Evolutionary conservation across 1,140 invertebrate genomes (phyloP).

Genomic region (Sycophaga agraensis): DNA sequence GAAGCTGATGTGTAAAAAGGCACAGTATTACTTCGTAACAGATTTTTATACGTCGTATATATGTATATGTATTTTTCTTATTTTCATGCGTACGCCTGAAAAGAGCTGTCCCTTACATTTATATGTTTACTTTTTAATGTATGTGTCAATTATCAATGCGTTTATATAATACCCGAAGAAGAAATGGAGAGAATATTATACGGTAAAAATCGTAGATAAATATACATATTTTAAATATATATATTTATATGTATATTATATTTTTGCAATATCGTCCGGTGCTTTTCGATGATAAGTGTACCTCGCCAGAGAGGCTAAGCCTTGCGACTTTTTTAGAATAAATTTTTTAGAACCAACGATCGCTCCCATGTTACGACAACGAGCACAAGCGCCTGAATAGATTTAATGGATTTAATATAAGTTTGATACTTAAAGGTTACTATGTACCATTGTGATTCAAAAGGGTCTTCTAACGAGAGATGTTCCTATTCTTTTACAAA

Average conservation of each 20-base stretch:
- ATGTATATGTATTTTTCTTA: not conserved
- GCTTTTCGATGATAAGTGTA: conserved; percentile 15
- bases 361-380: conserved; percentile 12
- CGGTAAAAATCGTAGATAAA: not conserved
- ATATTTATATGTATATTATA: conserved; percentile 3
- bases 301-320: conserved; percentile 10
- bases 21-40: conserved; percentile 23
- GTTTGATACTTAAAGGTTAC: conserved; percentile 11
- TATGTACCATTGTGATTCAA: conserved; percentile 11
- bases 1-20: not conserved
- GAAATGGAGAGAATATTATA: not conserved
- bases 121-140: not conserved
- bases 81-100: not conserved
- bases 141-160: not conserved
- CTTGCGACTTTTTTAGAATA: conserved; percentile 13
- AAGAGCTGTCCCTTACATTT: not conserved
- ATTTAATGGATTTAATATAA: conserved; percentile 12
- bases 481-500: conserved; percentile 14
- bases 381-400: conserved; percentile 2
- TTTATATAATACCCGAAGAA: not conserved
- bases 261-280: conserved; percentile 1
- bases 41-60: conserved; percentile 20
- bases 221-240: conserved; percentile 1
- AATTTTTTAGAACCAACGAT: conserved; percentile 16
- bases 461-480: not conserved